Base-by-base conservation (phyloP, 1,140 invertebrate species). In the Helicoverpa armigera region DNA sequence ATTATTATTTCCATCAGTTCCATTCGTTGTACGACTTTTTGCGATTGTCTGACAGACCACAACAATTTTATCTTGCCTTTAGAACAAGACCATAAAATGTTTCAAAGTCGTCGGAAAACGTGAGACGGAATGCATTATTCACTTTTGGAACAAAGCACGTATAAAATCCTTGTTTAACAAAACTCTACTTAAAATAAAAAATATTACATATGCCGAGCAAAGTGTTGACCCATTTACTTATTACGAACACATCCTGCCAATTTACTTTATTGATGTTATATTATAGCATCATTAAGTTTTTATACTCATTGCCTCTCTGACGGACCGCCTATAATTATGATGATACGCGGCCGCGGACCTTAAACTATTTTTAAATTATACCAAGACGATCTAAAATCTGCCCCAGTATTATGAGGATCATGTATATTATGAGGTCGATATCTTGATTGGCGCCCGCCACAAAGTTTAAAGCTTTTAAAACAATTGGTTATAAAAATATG, bases 321-420 rank as follows among this genome's bases (percentile, higher is more conserved):
- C 81, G 86, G 82, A 82, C 88, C 89, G 87, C 80, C 87, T 91
- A 89, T 94, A 91, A 94, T 94, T 93, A 94, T 88, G 84, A 86
- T 83, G 80, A 89, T 88, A 84, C 84, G 86, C 88, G 83, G 82
- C 86, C 88, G 88, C 87, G 88, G 87, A 91, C 89, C 91, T 93
- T 92, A 90, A 93, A 89, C 92, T 94, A 92, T 93, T 87, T 91
- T 90, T 85, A 94, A 94, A 93, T 93, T 92, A 90, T 82, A 88
- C 81, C 79, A 82, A 79, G 60, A 84, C 84, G 82, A 83, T 87
- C 86, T 88, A 86, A 91, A 90, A 87, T 91, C 89, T 89, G 88
- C 86, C 90, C 87, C 85, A 79, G 79, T 82, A 86, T 76, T 80
- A 70, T 56, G 74, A 83, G 81, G 78, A 82, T 81, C 74, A 83